phyloP scores from a whole-genome alignment of 2,888 invertebrate species.

The Syrista parreyssii region DNA sequence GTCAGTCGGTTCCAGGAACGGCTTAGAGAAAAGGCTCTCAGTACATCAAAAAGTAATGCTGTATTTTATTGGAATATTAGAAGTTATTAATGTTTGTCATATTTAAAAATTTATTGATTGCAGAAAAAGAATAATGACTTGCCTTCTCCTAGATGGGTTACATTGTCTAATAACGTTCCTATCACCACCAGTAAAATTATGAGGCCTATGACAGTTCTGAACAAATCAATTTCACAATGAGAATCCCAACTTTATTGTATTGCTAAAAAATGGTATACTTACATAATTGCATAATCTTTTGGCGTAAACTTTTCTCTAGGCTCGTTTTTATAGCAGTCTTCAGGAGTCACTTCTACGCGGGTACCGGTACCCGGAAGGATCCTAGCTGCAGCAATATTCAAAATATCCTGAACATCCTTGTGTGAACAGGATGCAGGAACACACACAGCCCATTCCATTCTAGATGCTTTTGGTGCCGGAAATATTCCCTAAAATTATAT shows the following conservation, averaged over 20 bases:
- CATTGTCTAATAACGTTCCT: constrained; percentile 10
- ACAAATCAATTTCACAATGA: background rate
- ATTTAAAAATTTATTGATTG: background rate
- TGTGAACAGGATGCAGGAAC: constrained; percentile 28
- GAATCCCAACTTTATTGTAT: background rate
- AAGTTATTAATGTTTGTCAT: background rate
- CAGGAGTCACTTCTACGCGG: constrained; percentile 12
- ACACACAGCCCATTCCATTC: constrained; percentile 29
- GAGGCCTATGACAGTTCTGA: constrained; percentile 9
- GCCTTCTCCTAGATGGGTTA: background rate
- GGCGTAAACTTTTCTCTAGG: constrained; percentile 10
- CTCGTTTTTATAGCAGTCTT: constrained; percentile 21
- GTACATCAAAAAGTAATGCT: background rate
- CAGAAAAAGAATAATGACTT: constrained; percentile 1
- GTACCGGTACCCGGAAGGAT: constrained; percentile 16
- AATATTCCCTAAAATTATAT: constrained; percentile 8
- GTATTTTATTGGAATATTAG: background rate
- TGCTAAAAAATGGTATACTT: constrained; percentile 9
- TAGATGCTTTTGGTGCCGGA: constrained; percentile 13
- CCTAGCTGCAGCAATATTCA: constrained; percentile 14
- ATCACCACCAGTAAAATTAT: constrained; percentile 11
- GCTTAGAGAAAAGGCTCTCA: constrained; percentile 15
- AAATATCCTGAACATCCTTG: constrained; percentile 22
- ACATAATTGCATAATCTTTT: constrained; percentile 30
- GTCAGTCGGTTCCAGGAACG: constrained; percentile 20